A percentile compares a stretch with the other conserved stretches of the same genome.
Conservation (phyloP, 1,140 invertebrate genomes). For the Drosophila simulans region DNA sequence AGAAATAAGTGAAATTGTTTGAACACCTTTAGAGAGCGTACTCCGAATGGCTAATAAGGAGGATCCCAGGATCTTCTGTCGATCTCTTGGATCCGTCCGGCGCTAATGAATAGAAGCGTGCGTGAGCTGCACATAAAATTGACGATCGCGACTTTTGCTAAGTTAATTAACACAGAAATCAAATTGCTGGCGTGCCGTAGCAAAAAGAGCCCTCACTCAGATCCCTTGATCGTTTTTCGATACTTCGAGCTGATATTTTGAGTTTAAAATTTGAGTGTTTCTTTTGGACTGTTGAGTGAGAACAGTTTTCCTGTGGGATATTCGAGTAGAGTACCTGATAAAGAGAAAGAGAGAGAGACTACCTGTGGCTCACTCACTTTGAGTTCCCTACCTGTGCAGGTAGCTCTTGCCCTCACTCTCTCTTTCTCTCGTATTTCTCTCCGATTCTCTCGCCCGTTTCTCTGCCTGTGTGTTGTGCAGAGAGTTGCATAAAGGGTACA, state of each 20-base stretch:
- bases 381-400: conserved; percentile 17
- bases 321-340: conserved; percentile 3
- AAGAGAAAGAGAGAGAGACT: conserved; percentile 10
- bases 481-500: conserved; percentile 68
- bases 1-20: conserved; percentile 81
- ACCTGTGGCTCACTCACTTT: conserved; percentile 23
- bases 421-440: conserved; percentile 3
- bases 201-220: conserved; percentile 23
- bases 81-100: conserved; percentile 22
- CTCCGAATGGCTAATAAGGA: conserved; percentile 79
- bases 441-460: background rate
- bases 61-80: conserved; percentile 7
- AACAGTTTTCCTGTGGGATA: conserved; percentile 28
- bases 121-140: conserved; percentile 79
- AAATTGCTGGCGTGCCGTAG: conserved; percentile 73
- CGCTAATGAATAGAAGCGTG: conserved; percentile 81
- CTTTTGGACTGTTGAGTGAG: conserved; percentile 15
- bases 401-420: background rate
- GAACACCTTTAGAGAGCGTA: conserved; percentile 68
- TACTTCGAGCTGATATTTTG: background rate
- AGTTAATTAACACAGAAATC: conserved; percentile 83
- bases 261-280: background rate
- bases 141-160: conserved; percentile 67
- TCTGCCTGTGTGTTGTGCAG: conserved; percentile 60
- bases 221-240: background rate